Percentiles rank a stretch among this genome's conserved stretches.
Conservation (phyloP, 2,888 invertebrate species). For the Perdita meconis region DNA sequence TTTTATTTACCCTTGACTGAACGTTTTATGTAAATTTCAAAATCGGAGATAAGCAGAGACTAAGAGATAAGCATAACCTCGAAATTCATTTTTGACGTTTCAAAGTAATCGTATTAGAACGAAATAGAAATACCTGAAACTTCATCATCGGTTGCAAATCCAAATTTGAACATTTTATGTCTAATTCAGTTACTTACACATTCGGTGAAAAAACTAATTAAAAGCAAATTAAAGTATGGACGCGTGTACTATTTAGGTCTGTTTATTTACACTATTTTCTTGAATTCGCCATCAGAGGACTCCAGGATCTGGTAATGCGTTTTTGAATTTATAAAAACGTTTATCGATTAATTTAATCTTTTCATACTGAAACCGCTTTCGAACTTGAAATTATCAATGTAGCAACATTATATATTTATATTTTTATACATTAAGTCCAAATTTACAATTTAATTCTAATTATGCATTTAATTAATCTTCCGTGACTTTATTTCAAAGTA, state of each 20-base stretch:
- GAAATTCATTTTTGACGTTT: neutral
- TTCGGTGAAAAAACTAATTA: neutral
- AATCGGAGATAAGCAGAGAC: neutral
- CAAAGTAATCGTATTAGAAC: neutral
- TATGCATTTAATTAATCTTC: neutral
- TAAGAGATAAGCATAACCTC: conserved; percentile 26
- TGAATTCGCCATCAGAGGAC: too few relatives aligned
- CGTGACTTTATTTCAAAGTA: conserved; percentile 61
- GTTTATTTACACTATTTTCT: too few relatives aligned
- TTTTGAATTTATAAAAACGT: too few relatives aligned
- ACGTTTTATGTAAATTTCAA: neutral
- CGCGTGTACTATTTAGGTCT: too few relatives aligned
- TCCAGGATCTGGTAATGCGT: too few relatives aligned
- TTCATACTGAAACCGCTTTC: too few relatives aligned
- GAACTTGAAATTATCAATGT: too few relatives aligned
- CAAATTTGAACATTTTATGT: conserved; percentile 59
- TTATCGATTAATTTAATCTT: too few relatives aligned
- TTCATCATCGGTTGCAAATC: conserved; percentile 31
- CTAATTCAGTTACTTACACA: neutral
- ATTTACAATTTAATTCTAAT: too few relatives aligned
- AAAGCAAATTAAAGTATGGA: neutral
- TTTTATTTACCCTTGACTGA: too few relatives aligned
- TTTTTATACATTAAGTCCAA: too few relatives aligned
- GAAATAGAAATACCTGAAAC: conserved; percentile 50
- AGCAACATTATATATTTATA: too few relatives aligned